Base-by-base conservation (phyloP, 2,113 vertebrate species). In the Pterocles burchelli region DNA sequence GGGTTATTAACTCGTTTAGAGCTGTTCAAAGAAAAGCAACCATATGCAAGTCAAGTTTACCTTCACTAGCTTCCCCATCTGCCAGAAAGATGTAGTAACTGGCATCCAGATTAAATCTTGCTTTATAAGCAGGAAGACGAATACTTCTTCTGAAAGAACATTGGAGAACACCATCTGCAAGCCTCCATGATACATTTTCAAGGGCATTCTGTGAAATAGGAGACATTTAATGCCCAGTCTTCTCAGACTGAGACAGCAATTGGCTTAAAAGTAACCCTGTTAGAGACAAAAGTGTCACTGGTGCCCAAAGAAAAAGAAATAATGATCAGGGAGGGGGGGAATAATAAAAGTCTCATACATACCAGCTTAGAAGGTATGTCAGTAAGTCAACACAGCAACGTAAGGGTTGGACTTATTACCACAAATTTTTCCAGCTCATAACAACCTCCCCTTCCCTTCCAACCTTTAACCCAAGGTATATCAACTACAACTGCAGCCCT, bases 61-160 rank as follows among this genome's bases (percentile, higher is more conserved):
- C 98, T 78, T 98, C 83, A 49, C 95, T 65, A 38, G 96, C 94
- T 85, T 97, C 96, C 20, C 99, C 99, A 72, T 98, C 97, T 81
- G 99, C 98, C 85, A 99, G 65, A 93, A 99, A 99, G 90, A 99
- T 97, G 94, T 98, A 99, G 94, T 98, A 99, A 85, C 91, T 98
- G 31, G 81, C 90, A 88, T 99, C 96, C 85, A 99, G 95, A 93
- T 96, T 93, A 94, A 98, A 98, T 72, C 98, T 98, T 51, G 84
- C 76, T 91, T 96, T 89, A 36, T 77, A 93, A 71, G 82, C 80
- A 61, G 97, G 96, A 77, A 98, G 93, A 65, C 2, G 36, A 88
- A 98, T 94, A 74, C 95, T 95, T 89, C 99, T 98, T 78, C 97
- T 97, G 95, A 99, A 99, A 80, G 98, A 98, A 85, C 99, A 99